Percentiles rank a stretch among this genome's conserved stretches.
Conservation (phyloP, 2,888 invertebrate species). For the Hylaea fasciaria region DNA sequence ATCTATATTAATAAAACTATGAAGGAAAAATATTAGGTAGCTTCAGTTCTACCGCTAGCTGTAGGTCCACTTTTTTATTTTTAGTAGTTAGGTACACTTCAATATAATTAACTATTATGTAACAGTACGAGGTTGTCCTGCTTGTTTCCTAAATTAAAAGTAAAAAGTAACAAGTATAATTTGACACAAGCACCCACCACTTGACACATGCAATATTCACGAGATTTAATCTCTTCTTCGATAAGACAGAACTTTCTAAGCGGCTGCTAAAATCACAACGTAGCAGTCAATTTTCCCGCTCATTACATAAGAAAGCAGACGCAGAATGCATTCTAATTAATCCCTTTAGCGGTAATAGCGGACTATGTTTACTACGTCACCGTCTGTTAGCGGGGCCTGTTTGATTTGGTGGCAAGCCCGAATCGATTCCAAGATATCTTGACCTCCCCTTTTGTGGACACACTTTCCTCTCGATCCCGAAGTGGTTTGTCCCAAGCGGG, state of each 20-base stretch:
- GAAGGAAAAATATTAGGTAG: too few species aligned
- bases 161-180: too few species aligned
- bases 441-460: conserved; percentile 25
- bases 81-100: too few species aligned
- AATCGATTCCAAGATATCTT: conserved; percentile 50
- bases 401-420: conserved; percentile 57
- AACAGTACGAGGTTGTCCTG: too few species aligned
- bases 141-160: too few species aligned
- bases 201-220: too few species aligned
- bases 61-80: too few species aligned
- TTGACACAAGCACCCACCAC: too few species aligned
- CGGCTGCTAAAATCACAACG: conserved; percentile 28
- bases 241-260: conserved; percentile 9
- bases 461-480: conserved; percentile 1
- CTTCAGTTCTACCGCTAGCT: too few species aligned
- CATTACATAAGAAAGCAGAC: conserved; percentile 34
- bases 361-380: conserved; percentile 66
- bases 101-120: too few species aligned
- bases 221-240: too few species aligned
- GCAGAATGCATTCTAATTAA: conserved; percentile 65
- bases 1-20: too few species aligned
- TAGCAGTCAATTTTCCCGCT: conserved; percentile 22
- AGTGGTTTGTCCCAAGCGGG: conserved; percentile 19
- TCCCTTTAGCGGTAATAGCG: conserved; percentile 63
- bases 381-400: conserved; percentile 61